A percentile compares a stretch with the other conserved stretches of the same genome.
These are phyloP conservation scores for Tortrix viridana DNA, from an alignment of 2,888 invertebrate genomes.

Conservation along the genomic window DNA sequence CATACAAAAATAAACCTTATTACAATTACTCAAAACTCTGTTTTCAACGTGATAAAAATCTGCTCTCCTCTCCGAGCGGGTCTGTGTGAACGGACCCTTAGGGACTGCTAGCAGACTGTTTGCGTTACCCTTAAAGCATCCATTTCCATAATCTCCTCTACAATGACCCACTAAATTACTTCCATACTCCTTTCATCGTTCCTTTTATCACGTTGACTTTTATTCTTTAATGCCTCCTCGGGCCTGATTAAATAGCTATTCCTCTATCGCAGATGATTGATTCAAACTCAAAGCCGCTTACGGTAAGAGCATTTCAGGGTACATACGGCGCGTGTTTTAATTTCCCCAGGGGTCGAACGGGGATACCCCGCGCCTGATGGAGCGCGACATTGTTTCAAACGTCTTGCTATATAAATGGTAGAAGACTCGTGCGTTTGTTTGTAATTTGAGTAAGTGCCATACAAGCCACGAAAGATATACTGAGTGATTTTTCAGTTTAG, in stretches of 20 bases:
- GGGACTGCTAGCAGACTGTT: too few species aligned
- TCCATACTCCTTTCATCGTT: slow-evolving; percentile 3
- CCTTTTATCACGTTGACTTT: slow-evolving; percentile 23
- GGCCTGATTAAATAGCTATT: slow-evolving; percentile 15
- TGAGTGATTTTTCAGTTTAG: too few species aligned
- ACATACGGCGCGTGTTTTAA: slow-evolving; percentile 20
- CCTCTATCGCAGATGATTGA: slow-evolving; percentile 22
- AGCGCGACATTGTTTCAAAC: slow-evolving; percentile 20
- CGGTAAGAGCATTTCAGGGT: slow-evolving; percentile 2
- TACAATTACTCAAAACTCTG: too few species aligned
- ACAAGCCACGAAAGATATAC: too few species aligned
- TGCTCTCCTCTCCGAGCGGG: too few species aligned
- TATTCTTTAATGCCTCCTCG: slow-evolving; percentile 7
- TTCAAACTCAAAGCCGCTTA: slow-evolving; percentile 19
- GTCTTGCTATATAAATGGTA: not conserved
- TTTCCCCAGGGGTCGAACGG: slow-evolving; percentile 11
- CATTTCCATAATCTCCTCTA: slow-evolving; percentile 6
- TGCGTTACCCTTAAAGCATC: too few species aligned
- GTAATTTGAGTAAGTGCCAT: not conserved
- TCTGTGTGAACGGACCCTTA: too few species aligned
- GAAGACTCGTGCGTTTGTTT: slow-evolving; percentile 7
- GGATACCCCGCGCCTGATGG: slow-evolving; percentile 8
- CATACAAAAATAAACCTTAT: too few species aligned
- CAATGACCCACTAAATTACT: slow-evolving; percentile 13
- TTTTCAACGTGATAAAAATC: too few species aligned